Base-by-base conservation (phyloP, 23 tunicate genomes). In the Halocynthia aurantium region DNA sequence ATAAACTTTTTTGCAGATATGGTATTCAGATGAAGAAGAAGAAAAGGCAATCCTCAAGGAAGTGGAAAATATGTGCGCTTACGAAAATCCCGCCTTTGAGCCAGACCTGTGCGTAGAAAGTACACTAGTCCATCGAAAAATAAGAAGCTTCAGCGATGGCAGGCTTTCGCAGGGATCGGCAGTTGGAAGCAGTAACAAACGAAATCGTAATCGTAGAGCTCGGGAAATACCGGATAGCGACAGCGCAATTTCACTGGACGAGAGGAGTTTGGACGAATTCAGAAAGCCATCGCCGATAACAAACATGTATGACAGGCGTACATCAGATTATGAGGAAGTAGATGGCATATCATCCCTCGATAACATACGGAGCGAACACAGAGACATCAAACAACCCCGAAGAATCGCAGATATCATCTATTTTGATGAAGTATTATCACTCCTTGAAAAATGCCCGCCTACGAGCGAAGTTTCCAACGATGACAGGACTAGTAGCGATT, bases 11-110 rank as follows among this genome's bases (percentile, higher is more conserved):
- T 22, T 10, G 55, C 56, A 74, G 78, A 74, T 74, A 13, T 74
- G 78, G 78, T 74, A 74, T n/a, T 74, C 78, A 55, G 78, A 74
- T 64, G 78, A 74, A 8, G 78, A 74, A 74, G 78, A 74, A 54
- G 78, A 74, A n/a, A 53, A 6, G 50, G 78, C 78, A 13, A 74
- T 74, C 19, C 60, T 20, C 10, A 6, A 15, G 31, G 70, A 65
- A 15, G 70, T 65, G 10, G 19, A 74, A 54, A 53, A 64, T 74
- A 20, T 74, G 20, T 74, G 78, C 57, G 78, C 78, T 0, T 74
- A 52, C 17, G 78, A 74, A 52, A 74, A 74, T 74, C 62, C 78
- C 8, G 78, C 78, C 13, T 52, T 74, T 18, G 78, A 20, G 19
- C 76, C 76, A 15, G 76, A 52, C 49, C 58, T 6, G 19, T 71